Percentiles rank a stretch among this genome's conserved stretches.
phyloP scores from a whole-genome alignment of 2,888 invertebrate genomes.

The Orthonychiurus folsomi region DNA sequence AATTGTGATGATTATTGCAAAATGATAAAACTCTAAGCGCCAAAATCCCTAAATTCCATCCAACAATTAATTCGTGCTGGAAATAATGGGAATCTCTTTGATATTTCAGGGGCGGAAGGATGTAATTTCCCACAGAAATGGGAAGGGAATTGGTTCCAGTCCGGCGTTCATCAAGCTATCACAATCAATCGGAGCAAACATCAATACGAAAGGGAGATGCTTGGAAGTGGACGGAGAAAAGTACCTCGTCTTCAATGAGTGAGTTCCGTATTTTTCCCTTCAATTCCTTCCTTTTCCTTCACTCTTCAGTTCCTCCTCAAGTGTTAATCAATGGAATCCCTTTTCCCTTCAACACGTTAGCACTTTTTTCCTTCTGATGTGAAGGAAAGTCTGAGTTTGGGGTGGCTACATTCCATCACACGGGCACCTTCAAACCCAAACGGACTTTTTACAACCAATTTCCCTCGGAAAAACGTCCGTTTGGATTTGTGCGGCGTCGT shows the following conservation, averaged over 20 bases:
- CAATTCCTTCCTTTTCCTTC: neutral
- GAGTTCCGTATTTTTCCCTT: constrained; percentile 21
- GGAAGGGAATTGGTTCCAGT: constrained; percentile 53
- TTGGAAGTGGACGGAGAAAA: constrained; percentile 58
- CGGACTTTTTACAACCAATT: neutral
- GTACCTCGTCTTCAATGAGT: constrained; percentile 51
- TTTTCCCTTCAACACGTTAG: neutral
- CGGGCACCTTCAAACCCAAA: no score
- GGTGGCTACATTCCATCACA: no score
- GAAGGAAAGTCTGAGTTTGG: no score
- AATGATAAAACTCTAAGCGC: no score
- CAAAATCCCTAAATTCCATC: no score
- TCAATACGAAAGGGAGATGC: constrained; percentile 60
- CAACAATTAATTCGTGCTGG: no score
- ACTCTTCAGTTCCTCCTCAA: constrained; percentile 7
- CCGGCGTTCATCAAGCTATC: constrained; percentile 50
- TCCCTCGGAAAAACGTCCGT: neutral
- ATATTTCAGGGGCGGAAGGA: constrained; percentile 28
- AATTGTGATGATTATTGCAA: no score
- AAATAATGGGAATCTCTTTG: no score
- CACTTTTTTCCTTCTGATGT: no score
- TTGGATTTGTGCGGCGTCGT: no score
- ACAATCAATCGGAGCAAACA: constrained; percentile 47
- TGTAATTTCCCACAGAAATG: constrained; percentile 31
- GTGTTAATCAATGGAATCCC: constrained; percentile 1